Conservation (phyloP, 2,113 vertebrate genomes). For the Ceyx margarethae region DNA sequence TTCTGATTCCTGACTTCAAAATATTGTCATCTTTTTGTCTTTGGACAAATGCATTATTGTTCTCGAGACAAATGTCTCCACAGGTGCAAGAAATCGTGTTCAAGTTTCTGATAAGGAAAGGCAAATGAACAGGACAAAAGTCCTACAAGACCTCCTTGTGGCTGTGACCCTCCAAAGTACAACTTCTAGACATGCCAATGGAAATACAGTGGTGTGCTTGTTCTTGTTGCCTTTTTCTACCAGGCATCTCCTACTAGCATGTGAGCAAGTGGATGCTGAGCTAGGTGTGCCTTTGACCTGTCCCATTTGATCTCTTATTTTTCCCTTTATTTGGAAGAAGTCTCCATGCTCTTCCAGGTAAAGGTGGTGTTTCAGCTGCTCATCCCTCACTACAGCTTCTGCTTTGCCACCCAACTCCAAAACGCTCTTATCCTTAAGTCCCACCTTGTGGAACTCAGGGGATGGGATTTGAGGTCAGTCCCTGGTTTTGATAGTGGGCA, state of each 20-base stretch:
- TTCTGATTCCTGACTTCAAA: neutral
- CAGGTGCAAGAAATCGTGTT: neutral
- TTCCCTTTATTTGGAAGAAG: neutral
- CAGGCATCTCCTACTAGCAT: neutral
- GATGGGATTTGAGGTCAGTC: neutral
- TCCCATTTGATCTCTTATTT: neutral
- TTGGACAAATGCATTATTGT: neutral
- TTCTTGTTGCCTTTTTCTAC: neutral
- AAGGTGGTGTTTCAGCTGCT: neutral
- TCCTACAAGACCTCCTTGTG: neutral
- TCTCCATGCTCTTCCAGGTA: neutral
- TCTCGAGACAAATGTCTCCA: neutral
- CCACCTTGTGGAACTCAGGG: neutral
- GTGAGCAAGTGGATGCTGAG: neutral
- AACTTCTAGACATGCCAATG: neutral
- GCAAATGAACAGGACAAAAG: neutral
- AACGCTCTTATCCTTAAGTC: neutral
- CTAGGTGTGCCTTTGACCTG: neutral
- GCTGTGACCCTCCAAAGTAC: neutral
- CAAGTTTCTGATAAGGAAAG: neutral
- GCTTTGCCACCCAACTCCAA: neutral
- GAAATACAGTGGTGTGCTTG: neutral
- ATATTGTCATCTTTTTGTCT: neutral
- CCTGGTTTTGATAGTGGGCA: rapidly evolving
- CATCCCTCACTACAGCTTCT: neutral